phyloP scores from a whole-genome alignment of 2,888 invertebrate species.

The Cheilosia vernalis region DNA sequence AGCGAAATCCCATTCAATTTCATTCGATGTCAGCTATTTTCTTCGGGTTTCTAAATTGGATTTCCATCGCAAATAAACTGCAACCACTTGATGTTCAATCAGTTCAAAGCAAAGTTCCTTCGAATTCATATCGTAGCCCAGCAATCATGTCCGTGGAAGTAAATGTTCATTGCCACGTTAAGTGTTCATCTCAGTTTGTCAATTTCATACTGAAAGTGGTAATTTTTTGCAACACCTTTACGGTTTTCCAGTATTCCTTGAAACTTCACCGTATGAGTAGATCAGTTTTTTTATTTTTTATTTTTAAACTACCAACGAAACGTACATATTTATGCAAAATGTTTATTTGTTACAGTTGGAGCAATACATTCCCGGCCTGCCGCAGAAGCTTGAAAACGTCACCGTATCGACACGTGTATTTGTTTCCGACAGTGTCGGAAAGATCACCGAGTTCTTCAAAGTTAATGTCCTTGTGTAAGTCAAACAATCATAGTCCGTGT shows the following conservation, averaged over 20 bases:
- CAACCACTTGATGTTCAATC: background rate
- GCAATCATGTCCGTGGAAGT: conserved; percentile 56
- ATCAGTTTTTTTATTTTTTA: background rate
- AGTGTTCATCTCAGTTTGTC: conserved; percentile 50
- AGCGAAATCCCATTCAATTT: background rate
- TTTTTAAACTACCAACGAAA: background rate
- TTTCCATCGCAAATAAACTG: background rate
- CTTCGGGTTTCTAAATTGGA: background rate
- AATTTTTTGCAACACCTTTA: conserved; percentile 54
- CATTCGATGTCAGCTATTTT: conserved; percentile 1
- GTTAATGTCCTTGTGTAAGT: conserved; percentile 93
- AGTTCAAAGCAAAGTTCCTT: conserved; percentile 11
- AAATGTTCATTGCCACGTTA: conserved; percentile 57
- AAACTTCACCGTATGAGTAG: conserved; percentile 23
- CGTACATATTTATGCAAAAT: background rate
- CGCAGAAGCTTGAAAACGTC: conserved; percentile 86
- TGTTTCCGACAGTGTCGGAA: conserved; percentile 84
- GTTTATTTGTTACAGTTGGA: conserved; percentile 85
- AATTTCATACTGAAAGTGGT: conserved; percentile 68
- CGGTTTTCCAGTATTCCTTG: conserved; percentile 54
- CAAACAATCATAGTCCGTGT: background rate
- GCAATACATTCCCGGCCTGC: conserved; percentile 88
- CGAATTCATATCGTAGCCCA: background rate
- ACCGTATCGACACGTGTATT: conserved; percentile 83
- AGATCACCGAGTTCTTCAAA: conserved; percentile 86